Evolutionary conservation across 2,888 invertebrate genomes (phyloP).

Genomic region (Uloborus plumipes): DNA sequence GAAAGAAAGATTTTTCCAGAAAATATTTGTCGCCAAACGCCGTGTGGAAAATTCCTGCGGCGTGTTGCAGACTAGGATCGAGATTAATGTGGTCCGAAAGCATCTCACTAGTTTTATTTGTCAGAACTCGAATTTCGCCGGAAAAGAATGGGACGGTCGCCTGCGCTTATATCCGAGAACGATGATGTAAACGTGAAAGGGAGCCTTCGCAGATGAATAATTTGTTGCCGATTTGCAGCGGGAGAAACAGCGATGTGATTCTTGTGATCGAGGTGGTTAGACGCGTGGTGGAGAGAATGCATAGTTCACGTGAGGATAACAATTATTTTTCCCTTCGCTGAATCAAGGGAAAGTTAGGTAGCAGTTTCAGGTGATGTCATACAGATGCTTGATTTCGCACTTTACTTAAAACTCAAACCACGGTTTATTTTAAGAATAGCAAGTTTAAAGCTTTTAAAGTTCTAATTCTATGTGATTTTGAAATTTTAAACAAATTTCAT

Average conservation of each 20-base stretch:
- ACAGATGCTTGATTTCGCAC: no score
- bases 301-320: no score
- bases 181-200: conserved; percentile 7
- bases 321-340: no score
- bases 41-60: conserved; percentile 31
- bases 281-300: no score
- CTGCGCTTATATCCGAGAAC: conserved; percentile 19
- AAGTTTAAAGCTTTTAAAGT: no score
- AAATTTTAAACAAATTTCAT: no score
- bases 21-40: conserved; percentile 47
- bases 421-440: no score
- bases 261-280: background rate
- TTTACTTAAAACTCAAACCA: no score
- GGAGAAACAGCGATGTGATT: no score
- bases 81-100: conserved; percentile 46
- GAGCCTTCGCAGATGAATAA: background rate
- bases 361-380: no score
- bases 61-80: conserved; percentile 29
- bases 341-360: no score
- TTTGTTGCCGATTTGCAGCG: background rate
- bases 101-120: conserved; percentile 55
- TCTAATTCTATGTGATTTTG: no score
- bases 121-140: conserved; percentile 41
- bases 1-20: conserved; percentile 36
- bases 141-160: conserved; percentile 6